Evolutionary conservation across 1,140 invertebrate genomes (phyloP), one percentile per base, ranked within the genome.

Genomic region (Caenorhabditis brenneri): DNA sequence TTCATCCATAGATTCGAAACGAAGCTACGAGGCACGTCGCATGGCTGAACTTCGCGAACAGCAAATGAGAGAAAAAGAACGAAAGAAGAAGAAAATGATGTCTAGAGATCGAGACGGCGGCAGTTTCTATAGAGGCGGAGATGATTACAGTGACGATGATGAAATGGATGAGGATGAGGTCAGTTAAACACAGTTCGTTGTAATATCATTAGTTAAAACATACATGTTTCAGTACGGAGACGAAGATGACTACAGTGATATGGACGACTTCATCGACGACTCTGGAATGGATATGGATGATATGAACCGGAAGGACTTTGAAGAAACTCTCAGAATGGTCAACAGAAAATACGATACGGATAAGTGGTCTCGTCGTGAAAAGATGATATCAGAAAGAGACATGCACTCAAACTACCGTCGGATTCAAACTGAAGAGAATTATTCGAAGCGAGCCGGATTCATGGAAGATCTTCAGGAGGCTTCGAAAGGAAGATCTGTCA

Each of bases 221-320:
- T 22, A 27, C 7, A 55, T 29, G 36, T 65, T 74, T 46, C 65
- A 74, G 65, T 74, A 74, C 19, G 65, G 87, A 5, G 82, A 88
- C 33, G 87, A 87, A 10, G 87, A 88, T 39, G 88, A 88, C 83
- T 87, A 88, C 39, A 88, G 87, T 46, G 88, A 89, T 24, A 84
- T 89, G 88, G 88, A 88, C 46, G 88, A 89, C 79, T 89, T 89
- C 85, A 89, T 89, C 46, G 88, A 88, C 78, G 88, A 88, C 69
- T 86, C 87, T 15, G 85, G 87, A 42, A 65, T 88, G 29, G 87
- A 42, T 74, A 74, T 74, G 65, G 33, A 89, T 65, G 88, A 86
- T 36, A 60, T 88, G 53, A 69, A 88, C 31, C 48, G 84, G n/a
- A 81, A 80, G 22, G 88, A 88, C 60, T 87, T 88, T 27, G 88